Conservation (phyloP, 2,888 invertebrate species). For the Resseliella maxima region DNA sequence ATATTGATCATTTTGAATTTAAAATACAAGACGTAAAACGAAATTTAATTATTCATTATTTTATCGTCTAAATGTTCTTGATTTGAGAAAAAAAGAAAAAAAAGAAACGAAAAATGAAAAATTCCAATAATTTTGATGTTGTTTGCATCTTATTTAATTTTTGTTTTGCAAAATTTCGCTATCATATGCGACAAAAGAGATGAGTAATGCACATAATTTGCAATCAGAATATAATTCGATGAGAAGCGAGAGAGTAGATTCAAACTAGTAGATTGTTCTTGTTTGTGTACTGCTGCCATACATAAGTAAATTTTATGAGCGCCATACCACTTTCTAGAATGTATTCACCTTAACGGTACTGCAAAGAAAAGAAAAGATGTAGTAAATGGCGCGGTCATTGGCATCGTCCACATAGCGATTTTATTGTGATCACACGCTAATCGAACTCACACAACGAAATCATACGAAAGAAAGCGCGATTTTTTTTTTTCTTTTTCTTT, state of each 20-base stretch:
- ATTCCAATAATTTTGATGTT: too few relatives aligned
- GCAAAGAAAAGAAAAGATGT: constrained; percentile 47
- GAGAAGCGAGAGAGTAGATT: background rate
- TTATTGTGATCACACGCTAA: background rate
- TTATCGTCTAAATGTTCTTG: too few relatives aligned
- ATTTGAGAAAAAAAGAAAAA: too few relatives aligned
- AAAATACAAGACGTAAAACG: too few relatives aligned
- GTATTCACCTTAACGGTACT: constrained; percentile 53
- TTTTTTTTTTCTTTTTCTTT: too few relatives aligned
- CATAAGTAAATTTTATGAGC: constrained; percentile 13
- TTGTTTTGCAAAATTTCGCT: background rate
- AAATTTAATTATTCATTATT: too few relatives aligned
- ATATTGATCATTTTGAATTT: too few relatives aligned
- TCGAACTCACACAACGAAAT: background rate
- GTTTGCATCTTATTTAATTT: too few relatives aligned
- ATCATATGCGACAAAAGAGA: background rate
- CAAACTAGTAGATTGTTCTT: constrained; percentile 13
- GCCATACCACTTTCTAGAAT: constrained; percentile 55
- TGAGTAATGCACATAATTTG: background rate
- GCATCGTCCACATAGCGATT: constrained; percentile 36
- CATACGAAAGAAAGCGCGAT: background rate
- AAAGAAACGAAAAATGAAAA: too few relatives aligned
- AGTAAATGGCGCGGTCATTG: constrained; percentile 55
- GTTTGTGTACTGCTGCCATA: background rate
- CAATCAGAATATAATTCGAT: background rate